Evolutionary conservation across 2,888 invertebrate genomes (phyloP), one percentile per base, ranked within the genome.

Genomic region (Nephrotoma guestfalica): DNA sequence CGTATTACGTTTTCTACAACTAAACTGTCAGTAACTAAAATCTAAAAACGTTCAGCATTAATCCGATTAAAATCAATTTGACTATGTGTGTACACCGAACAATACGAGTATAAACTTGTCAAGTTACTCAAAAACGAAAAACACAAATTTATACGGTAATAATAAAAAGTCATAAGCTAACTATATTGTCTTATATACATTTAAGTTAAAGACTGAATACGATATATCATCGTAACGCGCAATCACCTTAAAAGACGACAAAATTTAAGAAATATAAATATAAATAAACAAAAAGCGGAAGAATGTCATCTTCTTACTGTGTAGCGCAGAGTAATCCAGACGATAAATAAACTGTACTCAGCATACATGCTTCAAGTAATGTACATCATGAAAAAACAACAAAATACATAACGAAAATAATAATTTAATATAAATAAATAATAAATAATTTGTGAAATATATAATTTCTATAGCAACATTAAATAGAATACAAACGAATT

Each of bases 401-500:
- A 15, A 57, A 57, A 57, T 30, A 30, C 71, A 30, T 30, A 71
- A 71, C 30, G 30, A 71, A 13, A 71, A 71, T 71, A 71, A 71
- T 71, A 71, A 71, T 71, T 71, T 71, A 71, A 71, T 71, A 71
- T 71, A 71, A 71, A 71, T 71, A 71, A 71, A 71, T 71, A 71
- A 71, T 71, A 71, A 18, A 71, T 71, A 71, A 30, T 71, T 71
- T 71, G 71, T 71, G 71, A 71, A 71, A 71, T 71, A 71, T 30
- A 30, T 84, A 84, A 84, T 84, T 84, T 84, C 84, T 84, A 84
- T 84, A 84, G 84, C 84, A 84, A 84, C 84, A 42, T 84, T 84
- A 71, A 71, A 71, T 84, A 41, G 84, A 42, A 84, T 84, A 84
- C 84, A 84, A 41, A 84, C 41, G 42, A 84, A 84, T 41, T 57